Conservation (phyloP, 2,113 vertebrate species). For the Ploceus nigricollis region DNA sequence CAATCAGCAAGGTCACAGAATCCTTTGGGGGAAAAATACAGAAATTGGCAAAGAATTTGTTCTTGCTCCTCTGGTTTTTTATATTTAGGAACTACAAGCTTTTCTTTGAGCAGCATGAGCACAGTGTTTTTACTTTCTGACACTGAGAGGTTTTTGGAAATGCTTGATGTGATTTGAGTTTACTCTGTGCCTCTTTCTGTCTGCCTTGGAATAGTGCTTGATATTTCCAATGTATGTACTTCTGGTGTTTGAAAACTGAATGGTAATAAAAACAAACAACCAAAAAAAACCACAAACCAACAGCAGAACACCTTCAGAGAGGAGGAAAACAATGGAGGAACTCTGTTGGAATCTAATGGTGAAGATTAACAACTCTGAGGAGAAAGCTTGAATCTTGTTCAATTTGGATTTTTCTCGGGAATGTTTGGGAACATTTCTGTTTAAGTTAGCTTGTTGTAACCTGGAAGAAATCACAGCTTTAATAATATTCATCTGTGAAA, state of each 20-base stretch:
- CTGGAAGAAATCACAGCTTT: conserved; percentile 20
- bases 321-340: not conserved
- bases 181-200: not conserved
- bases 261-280: not conserved
- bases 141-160: not conserved
- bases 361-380: not conserved
- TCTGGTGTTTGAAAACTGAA: not conserved
- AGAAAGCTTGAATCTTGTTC: not conserved
- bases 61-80: not conserved
- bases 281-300: not conserved
- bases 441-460: conserved; percentile 2
- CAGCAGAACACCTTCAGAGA: not conserved
- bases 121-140: not conserved
- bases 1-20: not conserved
- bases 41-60: not conserved
- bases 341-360: not conserved
- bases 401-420: not conserved
- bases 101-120: not conserved
- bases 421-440: not conserved
- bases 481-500: conserved; percentile 4
- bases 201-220: not conserved
- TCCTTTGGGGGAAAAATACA: not conserved
- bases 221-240: not conserved
- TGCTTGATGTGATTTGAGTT: not conserved
- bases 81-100: not conserved